Base-by-base conservation (phyloP, 2,888 invertebrate species). In the Scaptomyza cyrtandrae region DNA sequence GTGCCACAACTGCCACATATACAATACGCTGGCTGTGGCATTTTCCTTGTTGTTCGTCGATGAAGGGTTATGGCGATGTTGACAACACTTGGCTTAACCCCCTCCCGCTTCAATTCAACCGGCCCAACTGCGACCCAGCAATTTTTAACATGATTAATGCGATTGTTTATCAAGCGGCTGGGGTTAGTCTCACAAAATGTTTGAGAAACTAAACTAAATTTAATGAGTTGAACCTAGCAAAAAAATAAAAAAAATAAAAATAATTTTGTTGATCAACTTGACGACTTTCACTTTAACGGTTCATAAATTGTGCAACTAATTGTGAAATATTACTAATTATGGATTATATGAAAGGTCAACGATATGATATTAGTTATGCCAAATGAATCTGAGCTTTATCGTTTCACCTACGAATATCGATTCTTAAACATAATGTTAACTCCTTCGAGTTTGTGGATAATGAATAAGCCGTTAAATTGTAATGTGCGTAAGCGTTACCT, bases 11-110 rank as follows among this genome's bases (percentile, higher is more conserved):
- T 27, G 54, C 64, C 63, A 6, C 77, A 61, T 80, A 55, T 55
- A 44, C n/a, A 27, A n/a, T n/a, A 35, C 13, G 6, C 16, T 6
- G n/a, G 39, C 39, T 52, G 39, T 53, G 52, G 39, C 64, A 29
- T 46, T 41, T 59, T 29, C 48, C 6, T 57, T 48, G 66, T 54
- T 72, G 75, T 61, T 67, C 62, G 53, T 67, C 65, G 54, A 53
- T 72, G 68, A 80, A 83, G 86, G 86, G 83, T 82, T 83, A 83
- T 71, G 71, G 78, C 75, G 69, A 77, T 82, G 85, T 82, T 76
- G 83, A 79, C 83, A 80, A 75, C 80, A 78, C 77, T 76, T 68
- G 59, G 56, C 61, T 57, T 62, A 62, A 11, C 37, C 31, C 16
- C 6, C 46, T 19, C 2, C 24, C 24, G 5, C 24, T 24, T 37